Evolutionary conservation across 1,140 invertebrate genomes (phyloP), one percentile per base, ranked within the genome.

Genomic region (Hyles euphorbiae): DNA sequence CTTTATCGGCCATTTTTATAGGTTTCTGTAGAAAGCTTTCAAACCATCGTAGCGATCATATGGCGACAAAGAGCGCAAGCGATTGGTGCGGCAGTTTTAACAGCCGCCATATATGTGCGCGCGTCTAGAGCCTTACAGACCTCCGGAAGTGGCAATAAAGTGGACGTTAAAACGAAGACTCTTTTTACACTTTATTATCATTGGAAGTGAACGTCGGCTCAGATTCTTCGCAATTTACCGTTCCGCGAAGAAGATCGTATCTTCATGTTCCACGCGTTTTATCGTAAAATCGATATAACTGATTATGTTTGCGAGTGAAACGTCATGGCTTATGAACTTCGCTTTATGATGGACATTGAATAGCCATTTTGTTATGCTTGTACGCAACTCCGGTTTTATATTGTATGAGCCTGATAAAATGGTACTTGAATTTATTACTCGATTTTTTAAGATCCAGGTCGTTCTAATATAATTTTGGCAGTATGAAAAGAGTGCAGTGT

Each of bases 161-260:
- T 68, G 76, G 72, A 76, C 86, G 80, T 87, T 87, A 87, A 86
- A 87, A 75, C 74, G 78, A 73, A 74, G 76, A 87, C 74, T 84
- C 81, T 88, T 88, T 88, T 88, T 88, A 88, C 79, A 81, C 78
- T 88, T 88, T 88, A 88, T 88, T 88, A 87, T 88, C 78, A 88
- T 88, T 88, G 83, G 78, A 84, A 84, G 82, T 82, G 83, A 87
- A 73, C 77, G 78, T 63, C 72, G 76, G 76, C 83, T 86, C 77
- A 84, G 83, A 88, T 88, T 86, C 81, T 74, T 80, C 69, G 77
- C 80, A 77, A 84, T 84, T 82, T 77, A 81, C 76, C 68, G 67
- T 65, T 52, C 58, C 66, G 69, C 67, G 64, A 74, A 72, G 72
- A 67, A 77, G 70, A 70, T 65, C 65, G 72, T 68, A n/a, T 34